phyloP scores from a whole-genome alignment of 2,113 vertebrate species.

The Hemiscyllium ocellatum region DNA sequence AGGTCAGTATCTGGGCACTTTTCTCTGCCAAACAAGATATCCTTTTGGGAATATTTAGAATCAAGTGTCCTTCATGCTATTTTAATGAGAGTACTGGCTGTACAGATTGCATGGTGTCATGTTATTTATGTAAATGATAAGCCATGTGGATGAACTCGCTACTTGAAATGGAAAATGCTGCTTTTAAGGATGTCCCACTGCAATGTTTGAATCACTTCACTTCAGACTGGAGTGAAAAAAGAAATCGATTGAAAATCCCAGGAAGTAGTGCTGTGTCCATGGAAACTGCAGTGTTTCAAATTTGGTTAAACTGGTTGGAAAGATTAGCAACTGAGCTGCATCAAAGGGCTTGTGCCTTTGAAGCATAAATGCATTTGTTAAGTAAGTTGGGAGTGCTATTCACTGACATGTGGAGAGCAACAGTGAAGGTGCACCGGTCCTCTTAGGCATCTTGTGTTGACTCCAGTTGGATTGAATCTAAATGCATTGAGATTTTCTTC shows the following conservation, averaged over 20 bases:
- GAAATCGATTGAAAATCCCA: conserved; percentile 26
- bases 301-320: conserved; percentile 5
- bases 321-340: background rate
- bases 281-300: conserved; percentile 12
- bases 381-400: conserved; percentile 22
- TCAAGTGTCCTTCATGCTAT: background rate
- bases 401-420: background rate
- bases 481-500: background rate
- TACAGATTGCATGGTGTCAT: conserved; percentile 18
- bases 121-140: conserved; percentile 14
- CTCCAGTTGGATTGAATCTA: background rate
- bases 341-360: background rate
- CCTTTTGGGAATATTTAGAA: conserved; percentile 19
- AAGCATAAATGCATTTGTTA: background rate
- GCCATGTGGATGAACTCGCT: conserved; percentile 3
- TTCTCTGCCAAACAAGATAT: conserved; percentile 16
- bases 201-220: conserved; percentile 21
- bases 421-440: background rate
- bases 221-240: background rate
- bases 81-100: conserved; percentile 18
- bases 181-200: background rate
- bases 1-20: conserved; percentile 29
- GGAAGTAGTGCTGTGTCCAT: background rate
- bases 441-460: background rate
- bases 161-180: conserved; percentile 1